phyloP scores from a whole-genome alignment of 2,888 invertebrate species.

The Euplagia quadripunctaria region DNA sequence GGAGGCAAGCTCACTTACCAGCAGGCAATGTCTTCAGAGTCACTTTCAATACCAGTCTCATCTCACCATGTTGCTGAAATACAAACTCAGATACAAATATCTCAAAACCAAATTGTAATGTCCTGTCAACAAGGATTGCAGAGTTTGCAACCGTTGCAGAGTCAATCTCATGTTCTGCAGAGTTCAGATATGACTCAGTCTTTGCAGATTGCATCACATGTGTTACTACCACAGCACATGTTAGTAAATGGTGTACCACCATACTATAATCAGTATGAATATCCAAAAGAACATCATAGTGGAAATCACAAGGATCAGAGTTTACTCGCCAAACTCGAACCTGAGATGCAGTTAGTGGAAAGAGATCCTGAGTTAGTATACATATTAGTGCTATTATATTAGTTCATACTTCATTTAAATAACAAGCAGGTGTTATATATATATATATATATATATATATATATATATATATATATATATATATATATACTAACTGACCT shows the following conservation, averaged over 20 bases:
- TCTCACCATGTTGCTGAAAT: constrained; percentile 60
- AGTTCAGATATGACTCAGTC: constrained; percentile 68
- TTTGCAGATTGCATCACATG: constrained; percentile 75
- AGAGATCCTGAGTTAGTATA: constrained; percentile 69
- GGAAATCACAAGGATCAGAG: constrained; percentile 72
- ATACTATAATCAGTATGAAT: constrained; percentile 74
- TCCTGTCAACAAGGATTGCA: constrained; percentile 77
- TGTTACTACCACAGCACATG: constrained; percentile 76
- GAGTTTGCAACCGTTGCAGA: constrained; percentile 59
- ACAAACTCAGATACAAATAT: constrained; percentile 65
- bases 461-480: no score
- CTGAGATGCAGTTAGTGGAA: constrained; percentile 56
- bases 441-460: no score
- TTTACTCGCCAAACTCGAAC: constrained; percentile 68
- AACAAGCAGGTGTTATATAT: no score
- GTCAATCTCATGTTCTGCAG: constrained; percentile 64
- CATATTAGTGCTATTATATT: neutral
- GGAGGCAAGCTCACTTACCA: constrained; percentile 76
- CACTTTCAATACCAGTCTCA: constrained; percentile 69
- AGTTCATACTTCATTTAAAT: no score
- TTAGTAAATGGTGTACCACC: constrained; percentile 70
- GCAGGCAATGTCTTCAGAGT: constrained; percentile 70
- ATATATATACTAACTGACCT: no score
- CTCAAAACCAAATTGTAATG: constrained; percentile 77
- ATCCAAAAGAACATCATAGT: constrained; percentile 59